These are phyloP conservation scores for Anastrepha obliqua DNA, from an alignment of 1,140 invertebrate genomes.

Conservation along the genomic window DNA sequence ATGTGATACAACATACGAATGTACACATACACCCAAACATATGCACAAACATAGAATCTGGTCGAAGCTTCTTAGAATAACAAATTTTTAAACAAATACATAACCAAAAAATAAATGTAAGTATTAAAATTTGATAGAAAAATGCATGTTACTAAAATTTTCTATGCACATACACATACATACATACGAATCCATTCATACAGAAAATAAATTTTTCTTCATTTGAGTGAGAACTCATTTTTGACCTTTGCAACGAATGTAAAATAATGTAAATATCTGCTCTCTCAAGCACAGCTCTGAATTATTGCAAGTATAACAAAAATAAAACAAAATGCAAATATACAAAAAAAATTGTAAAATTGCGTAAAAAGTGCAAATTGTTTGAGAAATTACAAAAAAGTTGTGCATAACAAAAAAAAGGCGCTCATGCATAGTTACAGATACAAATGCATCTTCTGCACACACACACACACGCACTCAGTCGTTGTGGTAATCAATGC, in stretches of 20 bases:
- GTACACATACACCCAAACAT: no score
- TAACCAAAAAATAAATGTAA: no score
- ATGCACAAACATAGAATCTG: no score
- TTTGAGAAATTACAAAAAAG: neutral
- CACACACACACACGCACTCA: neutral
- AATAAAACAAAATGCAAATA: neutral
- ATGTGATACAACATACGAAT: no score
- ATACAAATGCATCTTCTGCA: neutral
- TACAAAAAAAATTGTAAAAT: conserved; percentile 29
- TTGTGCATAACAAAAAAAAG: neutral
- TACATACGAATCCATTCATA: no score
- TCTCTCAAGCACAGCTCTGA: neutral
- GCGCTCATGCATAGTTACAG: neutral
- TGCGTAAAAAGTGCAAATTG: conserved; percentile 37
- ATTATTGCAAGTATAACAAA: neutral
- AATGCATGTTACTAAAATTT: no score
- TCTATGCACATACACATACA: no score
- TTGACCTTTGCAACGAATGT: neutral
- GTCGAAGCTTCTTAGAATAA: no score
- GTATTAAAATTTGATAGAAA: no score
- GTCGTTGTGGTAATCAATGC: conserved; percentile 14
- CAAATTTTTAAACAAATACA: no score
- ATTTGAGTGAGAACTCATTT: no score
- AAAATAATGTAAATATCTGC: conserved; percentile 26
- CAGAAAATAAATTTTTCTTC: no score